Percentiles rank a stretch among this genome's conserved stretches.
These are phyloP conservation scores for Hippasteria phrygiana DNA, from an alignment of 53 echinoderm and acorn worm species.

Conservation along the genomic window DNA sequence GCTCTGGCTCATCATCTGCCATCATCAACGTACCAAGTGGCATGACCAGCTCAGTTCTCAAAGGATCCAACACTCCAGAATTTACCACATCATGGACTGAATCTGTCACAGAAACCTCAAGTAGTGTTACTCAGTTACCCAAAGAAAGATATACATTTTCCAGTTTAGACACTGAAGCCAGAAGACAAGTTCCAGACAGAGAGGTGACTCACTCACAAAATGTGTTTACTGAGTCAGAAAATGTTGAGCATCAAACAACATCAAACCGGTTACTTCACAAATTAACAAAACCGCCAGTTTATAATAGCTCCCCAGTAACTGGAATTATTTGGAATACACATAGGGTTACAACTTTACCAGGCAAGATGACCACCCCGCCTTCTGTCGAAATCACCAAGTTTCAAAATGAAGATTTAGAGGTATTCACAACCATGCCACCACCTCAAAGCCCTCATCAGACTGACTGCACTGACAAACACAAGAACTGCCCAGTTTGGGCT, in stretches of 20 bases:
- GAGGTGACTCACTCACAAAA: neutral
- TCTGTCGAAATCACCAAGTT: neutral
- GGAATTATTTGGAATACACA: neutral
- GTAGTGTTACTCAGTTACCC: neutral
- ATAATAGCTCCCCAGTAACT: neutral
- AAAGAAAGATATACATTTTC: neutral
- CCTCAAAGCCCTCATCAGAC: neutral
- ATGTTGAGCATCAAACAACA: neutral
- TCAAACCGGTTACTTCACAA: neutral
- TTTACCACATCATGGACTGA: neutral
- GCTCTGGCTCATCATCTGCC: too few relatives aligned
- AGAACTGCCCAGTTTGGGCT: constrained; percentile 52
- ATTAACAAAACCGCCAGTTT: neutral
- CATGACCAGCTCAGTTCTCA: neutral
- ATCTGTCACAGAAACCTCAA: neutral
- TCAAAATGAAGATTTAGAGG: neutral
- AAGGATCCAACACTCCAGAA: neutral
- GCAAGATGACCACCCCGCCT: neutral
- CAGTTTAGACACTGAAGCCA: neutral
- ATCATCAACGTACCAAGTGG: neutral
- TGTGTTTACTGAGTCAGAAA: neutral
- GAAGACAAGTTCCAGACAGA: neutral
- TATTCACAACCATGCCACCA: neutral
- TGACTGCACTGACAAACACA: constrained; percentile 61
- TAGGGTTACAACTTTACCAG: neutral